A percentile compares a stretch with the other conserved stretches of the same genome.
These are phyloP conservation scores for Ypsolopha scabrella DNA, from an alignment of 2,888 invertebrate species.

Conservation along the genomic window DNA sequence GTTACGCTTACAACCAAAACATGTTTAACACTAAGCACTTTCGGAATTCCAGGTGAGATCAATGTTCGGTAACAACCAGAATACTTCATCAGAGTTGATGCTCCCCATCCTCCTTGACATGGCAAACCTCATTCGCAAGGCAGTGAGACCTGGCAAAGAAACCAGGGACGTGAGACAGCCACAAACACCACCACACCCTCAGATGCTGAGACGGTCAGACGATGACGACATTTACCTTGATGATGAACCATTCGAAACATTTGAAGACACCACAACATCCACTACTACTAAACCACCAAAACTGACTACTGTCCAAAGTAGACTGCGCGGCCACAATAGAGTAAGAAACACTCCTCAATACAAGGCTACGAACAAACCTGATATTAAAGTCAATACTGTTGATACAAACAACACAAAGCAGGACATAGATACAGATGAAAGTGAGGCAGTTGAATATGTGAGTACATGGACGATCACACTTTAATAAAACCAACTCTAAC, in stretches of 20 bases:
- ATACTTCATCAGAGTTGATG: conserved; percentile 67
- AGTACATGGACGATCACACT: neutral
- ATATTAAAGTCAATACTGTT: neutral
- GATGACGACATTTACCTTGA: conserved; percentile 29
- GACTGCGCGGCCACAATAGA: conserved; percentile 6
- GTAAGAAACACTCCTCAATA: conserved; percentile 11
- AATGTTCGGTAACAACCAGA: conserved; percentile 68
- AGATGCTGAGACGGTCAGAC: conserved; percentile 42
- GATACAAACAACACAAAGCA: conserved; percentile 7
- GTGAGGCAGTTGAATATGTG: neutral
- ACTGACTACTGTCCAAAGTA: conserved; percentile 3
- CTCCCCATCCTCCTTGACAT: conserved; percentile 75
- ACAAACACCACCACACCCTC: conserved; percentile 38
- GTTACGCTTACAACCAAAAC: too few species aligned
- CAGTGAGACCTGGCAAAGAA: conserved; percentile 51
- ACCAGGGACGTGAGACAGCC: conserved; percentile 29
- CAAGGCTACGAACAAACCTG: neutral
- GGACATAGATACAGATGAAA: conserved; percentile 5
- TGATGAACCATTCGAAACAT: conserved; percentile 38
- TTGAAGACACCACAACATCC: conserved; percentile 16
- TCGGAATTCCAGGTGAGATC: conserved; percentile 63
- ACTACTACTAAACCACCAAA: conserved; percentile 18
- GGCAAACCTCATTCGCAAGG: conserved; percentile 71
- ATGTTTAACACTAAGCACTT: too few species aligned
- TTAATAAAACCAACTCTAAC: too few species aligned